These are phyloP conservation scores for Ochotona princeps DNA, from an alignment of 2,113 vertebrate species.

Conservation along the genomic window DNA sequence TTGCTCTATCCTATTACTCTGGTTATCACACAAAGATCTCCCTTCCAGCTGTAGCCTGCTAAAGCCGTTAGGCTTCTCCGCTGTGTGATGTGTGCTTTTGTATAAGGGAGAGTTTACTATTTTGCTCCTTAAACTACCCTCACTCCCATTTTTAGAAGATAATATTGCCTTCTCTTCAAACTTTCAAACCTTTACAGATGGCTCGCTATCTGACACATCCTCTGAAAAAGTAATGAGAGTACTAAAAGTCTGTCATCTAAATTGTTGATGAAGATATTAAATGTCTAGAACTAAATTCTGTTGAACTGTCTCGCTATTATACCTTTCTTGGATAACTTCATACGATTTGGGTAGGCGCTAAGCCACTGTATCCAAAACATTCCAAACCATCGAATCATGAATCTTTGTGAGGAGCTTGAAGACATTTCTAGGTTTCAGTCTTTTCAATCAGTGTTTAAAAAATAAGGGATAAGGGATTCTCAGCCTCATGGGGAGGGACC, in stretches of 20 bases:
- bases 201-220: background rate
- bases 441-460: too few species aligned
- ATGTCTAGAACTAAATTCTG: background rate
- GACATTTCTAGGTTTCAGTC: background rate
- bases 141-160: background rate
- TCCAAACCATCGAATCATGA: background rate
- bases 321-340: background rate
- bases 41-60: background rate
- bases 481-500: too few species aligned
- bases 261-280: background rate
- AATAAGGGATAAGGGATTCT: too few species aligned
- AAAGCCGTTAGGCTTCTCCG: background rate
- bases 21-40: background rate
- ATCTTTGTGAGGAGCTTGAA: background rate
- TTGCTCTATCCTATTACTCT: background rate
- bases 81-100: background rate
- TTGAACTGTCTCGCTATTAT: background rate
- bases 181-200: background rate
- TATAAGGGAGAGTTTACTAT: background rate
- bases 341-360: background rate
- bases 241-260: background rate
- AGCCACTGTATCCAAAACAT: background rate
- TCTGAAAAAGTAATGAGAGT: conserved; percentile 16
- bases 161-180: background rate
- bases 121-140: background rate